Base-by-base conservation (phyloP, 2,888 invertebrate species). In the Eupithecia subumbrata region DNA sequence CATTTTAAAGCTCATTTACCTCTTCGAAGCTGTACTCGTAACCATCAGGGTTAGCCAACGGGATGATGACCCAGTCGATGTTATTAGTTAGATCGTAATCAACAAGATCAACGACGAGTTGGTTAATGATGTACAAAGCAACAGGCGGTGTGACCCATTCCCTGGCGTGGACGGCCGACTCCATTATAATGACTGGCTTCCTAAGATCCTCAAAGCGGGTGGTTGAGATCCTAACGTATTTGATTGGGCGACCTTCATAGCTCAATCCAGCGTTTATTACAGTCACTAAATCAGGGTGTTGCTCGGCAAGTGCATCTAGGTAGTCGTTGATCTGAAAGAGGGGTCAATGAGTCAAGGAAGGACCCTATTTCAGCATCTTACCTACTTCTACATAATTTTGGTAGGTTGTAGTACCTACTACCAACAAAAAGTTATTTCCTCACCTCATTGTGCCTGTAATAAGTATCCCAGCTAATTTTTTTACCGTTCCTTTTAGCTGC, bases 101-200 rank as follows among this genome's bases (percentile, higher is more conserved):
- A 5, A 84, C 89, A 37, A 93, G 85, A 82, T 96, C 96, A 63
- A 95, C 95, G 0, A 96, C 95, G 69, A 97, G 88, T 88, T 97
- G 96, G 79, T 96, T 92, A 78, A 97, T 96, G 80, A 96, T 93
- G 86, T 96, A 97, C 1, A 97, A 87, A 5, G 96, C 96, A 0
- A 96, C 96, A 9, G 96, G 95, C 1, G 97, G 95, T 0, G 97
- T 96, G 74, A 97, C 96, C 97, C 97, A 97, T 89, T 97, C 97
- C 71, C 97, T 95, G 11, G 96, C 96, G 83, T 96, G 96, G 64
- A 96, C 95, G 43, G 95, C 96, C 43, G 95, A 96, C 80, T 96
- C 96, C 43, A 96, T 92, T 43, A 96, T 87, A 77, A 96, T 95
- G 2, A 95, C 94, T 0, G 96, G 96, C 75, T 96, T 96, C 52